Percentiles rank a stretch among this genome's conserved stretches.
Evolutionary conservation across 2,113 vertebrate species (phyloP).

Genomic region (Pogona vitticeps): DNA sequence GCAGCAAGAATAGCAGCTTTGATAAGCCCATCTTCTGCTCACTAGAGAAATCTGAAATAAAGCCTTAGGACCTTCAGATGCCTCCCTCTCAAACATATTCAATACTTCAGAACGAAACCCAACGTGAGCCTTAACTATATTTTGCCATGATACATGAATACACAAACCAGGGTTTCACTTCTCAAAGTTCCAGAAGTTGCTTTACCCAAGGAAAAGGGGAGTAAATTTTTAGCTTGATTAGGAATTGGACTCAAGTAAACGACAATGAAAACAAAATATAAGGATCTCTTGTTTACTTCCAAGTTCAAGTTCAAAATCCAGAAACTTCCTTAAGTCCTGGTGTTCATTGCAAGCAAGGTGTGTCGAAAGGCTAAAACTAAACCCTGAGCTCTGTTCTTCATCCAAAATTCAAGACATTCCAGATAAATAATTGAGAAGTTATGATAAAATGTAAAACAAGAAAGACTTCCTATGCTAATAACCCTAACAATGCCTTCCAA

Average conservation of each 20-base stretch:
- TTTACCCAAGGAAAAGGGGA: neutral
- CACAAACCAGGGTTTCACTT: neutral
- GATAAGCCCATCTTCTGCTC: slow-evolving; percentile 35
- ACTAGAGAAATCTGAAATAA: neutral
- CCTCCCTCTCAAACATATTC: neutral
- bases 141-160: neutral
- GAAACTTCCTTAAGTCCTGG: too few relatives aligned
- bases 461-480: neutral
- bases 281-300: too few relatives aligned
- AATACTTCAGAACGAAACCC: neutral
- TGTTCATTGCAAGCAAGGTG: too few relatives aligned
- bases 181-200: neutral
- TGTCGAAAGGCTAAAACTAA: too few relatives aligned
- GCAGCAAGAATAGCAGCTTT: slow-evolving; percentile 13
- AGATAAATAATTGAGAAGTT: too few relatives aligned
- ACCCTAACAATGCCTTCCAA: neutral
- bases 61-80: neutral
- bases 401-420: too few relatives aligned
- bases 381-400: neutral
- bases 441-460: neutral
- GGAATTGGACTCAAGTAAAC: neutral
- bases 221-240: neutral
- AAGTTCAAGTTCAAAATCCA: too few relatives aligned
- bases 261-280: too few relatives aligned
- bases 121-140: neutral